A percentile compares a stretch with the other conserved stretches of the same genome.
Evolutionary conservation across 2,113 vertebrate species (phyloP).

Genomic region (Alaudala cheleensis): DNA sequence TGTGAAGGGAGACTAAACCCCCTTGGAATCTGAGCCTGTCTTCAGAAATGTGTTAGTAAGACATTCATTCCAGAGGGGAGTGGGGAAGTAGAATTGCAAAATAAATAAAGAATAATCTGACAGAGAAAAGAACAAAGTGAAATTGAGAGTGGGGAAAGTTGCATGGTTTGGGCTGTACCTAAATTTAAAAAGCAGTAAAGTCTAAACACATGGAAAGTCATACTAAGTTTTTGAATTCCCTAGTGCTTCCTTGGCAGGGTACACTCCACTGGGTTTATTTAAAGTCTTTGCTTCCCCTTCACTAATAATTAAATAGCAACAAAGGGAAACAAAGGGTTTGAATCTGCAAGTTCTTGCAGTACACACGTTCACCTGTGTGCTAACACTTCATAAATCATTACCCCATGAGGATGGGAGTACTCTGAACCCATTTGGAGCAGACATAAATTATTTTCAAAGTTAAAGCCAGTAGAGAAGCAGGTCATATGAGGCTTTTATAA

Average conservation of each 20-base stretch:
- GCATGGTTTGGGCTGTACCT: neutral
- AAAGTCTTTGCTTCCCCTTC: constrained; percentile 7
- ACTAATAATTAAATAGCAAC: constrained; percentile 46
- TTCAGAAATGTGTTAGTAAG: neutral
- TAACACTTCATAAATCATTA: constrained; percentile 34
- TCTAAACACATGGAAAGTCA: neutral
- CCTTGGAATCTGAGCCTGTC: neutral
- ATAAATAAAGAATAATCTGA: neutral
- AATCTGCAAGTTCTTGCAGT: constrained; percentile 23
- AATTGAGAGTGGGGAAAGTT: fast-evolving
- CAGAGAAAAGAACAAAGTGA: neutral
- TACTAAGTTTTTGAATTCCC: neutral
- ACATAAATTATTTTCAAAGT: constrained; percentile 12
- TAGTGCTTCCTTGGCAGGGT: neutral
- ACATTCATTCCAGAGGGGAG: fast-evolving
- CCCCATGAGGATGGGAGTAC: neutral
- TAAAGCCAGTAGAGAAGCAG: neutral
- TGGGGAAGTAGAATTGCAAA: neutral
- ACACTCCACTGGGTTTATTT: neutral
- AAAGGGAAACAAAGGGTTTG: constrained; percentile 4
- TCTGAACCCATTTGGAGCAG: constrained; percentile 4
- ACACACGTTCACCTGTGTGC: neutral
- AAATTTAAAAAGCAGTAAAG: neutral
- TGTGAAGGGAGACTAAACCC: neutral
- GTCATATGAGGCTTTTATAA: neutral